phyloP scores from a whole-genome alignment of 2,113 vertebrate genomes.

The Asarcornis scutulata region DNA sequence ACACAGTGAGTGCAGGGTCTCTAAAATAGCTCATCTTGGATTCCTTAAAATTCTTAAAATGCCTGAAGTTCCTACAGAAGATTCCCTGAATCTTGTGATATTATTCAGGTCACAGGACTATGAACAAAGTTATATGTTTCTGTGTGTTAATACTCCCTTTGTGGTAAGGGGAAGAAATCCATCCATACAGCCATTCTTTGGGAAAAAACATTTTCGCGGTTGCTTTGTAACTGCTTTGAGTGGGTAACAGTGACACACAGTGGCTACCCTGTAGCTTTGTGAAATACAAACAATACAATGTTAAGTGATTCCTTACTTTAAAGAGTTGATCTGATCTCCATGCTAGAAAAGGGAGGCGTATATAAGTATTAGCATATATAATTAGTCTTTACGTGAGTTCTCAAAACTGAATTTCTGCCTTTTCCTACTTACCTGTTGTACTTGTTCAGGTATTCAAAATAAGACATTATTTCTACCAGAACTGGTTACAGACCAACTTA shows the following conservation, averaged over 20 bases:
- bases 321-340: neutral
- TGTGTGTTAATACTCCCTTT: neutral
- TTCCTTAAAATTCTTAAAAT: neutral
- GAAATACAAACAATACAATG: neutral
- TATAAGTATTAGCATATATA: neutral
- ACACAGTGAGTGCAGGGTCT: neutral
- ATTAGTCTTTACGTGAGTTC: neutral
- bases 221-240: neutral
- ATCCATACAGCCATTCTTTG: accelerated
- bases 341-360: neutral
- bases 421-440: neutral
- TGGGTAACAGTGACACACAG: conserved; percentile 62
- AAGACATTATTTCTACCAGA: neutral
- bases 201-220: neutral
- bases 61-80: neutral
- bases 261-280: neutral
- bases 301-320: neutral
- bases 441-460: neutral
- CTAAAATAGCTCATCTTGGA: neutral
- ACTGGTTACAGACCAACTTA: neutral
- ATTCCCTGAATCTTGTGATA: neutral
- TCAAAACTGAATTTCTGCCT: neutral
- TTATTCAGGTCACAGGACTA: neutral
- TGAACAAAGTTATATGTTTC: neutral
- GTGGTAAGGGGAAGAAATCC: neutral